Evolutionary conservation across 2,797 vertebrate species (phyloP).

Genomic region (Paguma larvata): DNA sequence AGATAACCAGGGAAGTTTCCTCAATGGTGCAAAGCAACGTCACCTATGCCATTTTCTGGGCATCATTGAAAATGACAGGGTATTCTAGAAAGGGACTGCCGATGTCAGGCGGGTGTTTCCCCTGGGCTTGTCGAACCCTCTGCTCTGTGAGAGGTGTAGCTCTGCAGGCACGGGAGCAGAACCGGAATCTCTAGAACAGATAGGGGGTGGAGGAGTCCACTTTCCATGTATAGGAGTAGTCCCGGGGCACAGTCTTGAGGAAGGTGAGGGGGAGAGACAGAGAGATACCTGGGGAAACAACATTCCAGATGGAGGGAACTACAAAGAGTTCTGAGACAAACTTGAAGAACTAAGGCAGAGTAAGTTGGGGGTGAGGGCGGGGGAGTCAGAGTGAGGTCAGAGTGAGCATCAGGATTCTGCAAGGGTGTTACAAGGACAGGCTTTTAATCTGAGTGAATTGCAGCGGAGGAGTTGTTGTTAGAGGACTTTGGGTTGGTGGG

Average conservation of each 20-base stretch:
- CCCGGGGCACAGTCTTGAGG: not conserved
- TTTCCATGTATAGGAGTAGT: not conserved
- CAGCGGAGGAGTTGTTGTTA: fast-evolving
- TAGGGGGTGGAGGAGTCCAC: not conserved
- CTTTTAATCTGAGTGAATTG: not conserved
- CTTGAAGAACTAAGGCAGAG: not conserved
- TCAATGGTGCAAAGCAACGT: not conserved
- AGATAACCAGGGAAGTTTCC: not conserved
- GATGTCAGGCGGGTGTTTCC: not conserved
- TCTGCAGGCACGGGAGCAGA: not conserved
- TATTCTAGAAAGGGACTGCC: not conserved
- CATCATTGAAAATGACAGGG: not conserved
- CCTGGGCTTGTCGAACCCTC: not conserved
- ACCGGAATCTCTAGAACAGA: not conserved
- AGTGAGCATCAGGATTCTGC: not conserved
- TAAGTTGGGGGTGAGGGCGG: not conserved
- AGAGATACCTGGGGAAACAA: not conserved
- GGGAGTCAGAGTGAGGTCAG: no score
- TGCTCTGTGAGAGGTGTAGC: not conserved
- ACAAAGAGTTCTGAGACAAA: not conserved
- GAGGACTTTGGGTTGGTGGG: not conserved
- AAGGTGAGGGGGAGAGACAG: not conserved
- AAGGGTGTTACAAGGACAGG: not conserved
- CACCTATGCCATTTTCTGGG: not conserved
- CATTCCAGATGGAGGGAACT: not conserved